phyloP scores from a whole-genome alignment of 2,797 vertebrate genomes.

The Propithecus perrieri region DNA sequence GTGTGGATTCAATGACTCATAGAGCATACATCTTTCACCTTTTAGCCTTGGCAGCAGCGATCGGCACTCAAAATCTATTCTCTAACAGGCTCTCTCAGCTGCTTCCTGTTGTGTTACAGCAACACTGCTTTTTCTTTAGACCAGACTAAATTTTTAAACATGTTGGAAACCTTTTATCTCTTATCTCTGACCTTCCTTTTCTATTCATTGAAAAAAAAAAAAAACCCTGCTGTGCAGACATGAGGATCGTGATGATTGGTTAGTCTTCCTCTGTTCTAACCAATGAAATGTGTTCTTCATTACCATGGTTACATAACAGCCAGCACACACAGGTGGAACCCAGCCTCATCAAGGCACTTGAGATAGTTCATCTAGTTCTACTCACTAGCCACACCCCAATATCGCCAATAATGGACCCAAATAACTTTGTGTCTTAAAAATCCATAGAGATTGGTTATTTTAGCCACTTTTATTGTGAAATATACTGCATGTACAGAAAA shows the following conservation, averaged over 20 bases:
- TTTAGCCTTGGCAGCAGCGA: not conserved
- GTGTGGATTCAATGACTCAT: not conserved
- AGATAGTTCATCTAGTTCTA: not conserved
- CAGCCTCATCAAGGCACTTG: not conserved
- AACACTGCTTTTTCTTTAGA: not conserved
- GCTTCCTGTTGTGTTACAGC: fast-evolving
- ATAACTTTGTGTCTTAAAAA: not conserved
- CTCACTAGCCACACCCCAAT: not conserved
- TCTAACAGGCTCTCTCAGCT: not conserved
- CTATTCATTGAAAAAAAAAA: not conserved
- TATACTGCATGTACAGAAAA: not conserved
- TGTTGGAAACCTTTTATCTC: not conserved
- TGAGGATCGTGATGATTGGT: not conserved
- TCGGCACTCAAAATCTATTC: not conserved
- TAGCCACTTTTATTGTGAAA: not conserved
- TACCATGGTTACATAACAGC: not conserved
- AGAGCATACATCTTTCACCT: not conserved
- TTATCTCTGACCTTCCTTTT: not conserved
- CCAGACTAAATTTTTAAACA: not conserved
- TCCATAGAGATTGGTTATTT: not conserved
- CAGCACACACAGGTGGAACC: not conserved
- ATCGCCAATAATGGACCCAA: not conserved
- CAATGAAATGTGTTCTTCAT: not conserved
- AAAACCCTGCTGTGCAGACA: not conserved
- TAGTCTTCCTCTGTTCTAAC: not conserved